phyloP scores from a whole-genome alignment of 2,113 vertebrate genomes.

The Pseudorhombus dupliciocellatus region DNA sequence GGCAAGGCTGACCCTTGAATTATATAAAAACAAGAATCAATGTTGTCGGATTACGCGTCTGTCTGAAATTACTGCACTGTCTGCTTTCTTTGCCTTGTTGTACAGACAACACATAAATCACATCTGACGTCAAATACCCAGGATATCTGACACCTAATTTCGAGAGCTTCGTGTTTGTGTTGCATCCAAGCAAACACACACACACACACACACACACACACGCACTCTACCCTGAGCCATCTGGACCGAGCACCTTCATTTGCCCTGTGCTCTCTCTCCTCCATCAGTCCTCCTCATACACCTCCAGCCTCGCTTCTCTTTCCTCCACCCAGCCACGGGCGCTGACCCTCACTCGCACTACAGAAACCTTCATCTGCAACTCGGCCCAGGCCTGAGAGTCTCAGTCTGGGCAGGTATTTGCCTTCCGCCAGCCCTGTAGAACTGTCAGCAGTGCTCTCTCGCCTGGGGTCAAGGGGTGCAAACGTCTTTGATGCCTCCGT shows the following conservation, averaged over 20 bases:
- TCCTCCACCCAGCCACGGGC: slow-evolving; percentile 21
- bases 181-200: slow-evolving; percentile 1
- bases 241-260: slow-evolving; percentile 50
- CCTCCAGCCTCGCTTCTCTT: slow-evolving; percentile 26
- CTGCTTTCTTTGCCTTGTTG: slow-evolving; percentile 23
- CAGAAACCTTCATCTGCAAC: slow-evolving; percentile 8
- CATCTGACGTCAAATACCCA: slow-evolving; percentile 9
- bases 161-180: background rate
- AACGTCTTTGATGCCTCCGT: slow-evolving; percentile 64
- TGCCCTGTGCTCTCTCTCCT: slow-evolving; percentile 23
- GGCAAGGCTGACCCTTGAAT: too few species aligned
- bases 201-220: background rate
- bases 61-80: slow-evolving; percentile 37
- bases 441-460: slow-evolving; percentile 65
- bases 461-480: slow-evolving; percentile 72
- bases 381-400: background rate
- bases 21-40: slow-evolving; percentile 25
- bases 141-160: slow-evolving; percentile 21
- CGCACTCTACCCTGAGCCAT: slow-evolving; percentile 22
- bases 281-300: slow-evolving; percentile 52
- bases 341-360: background rate
- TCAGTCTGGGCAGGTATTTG: background rate
- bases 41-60: slow-evolving; percentile 12
- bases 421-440: slow-evolving; percentile 22
- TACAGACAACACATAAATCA: slow-evolving; percentile 42